A percentile compares a stretch with the other conserved stretches of the same genome.
Evolutionary conservation across 23 tunicate genomes (phyloP).

Genomic region (Trididemnum miniatum): DNA sequence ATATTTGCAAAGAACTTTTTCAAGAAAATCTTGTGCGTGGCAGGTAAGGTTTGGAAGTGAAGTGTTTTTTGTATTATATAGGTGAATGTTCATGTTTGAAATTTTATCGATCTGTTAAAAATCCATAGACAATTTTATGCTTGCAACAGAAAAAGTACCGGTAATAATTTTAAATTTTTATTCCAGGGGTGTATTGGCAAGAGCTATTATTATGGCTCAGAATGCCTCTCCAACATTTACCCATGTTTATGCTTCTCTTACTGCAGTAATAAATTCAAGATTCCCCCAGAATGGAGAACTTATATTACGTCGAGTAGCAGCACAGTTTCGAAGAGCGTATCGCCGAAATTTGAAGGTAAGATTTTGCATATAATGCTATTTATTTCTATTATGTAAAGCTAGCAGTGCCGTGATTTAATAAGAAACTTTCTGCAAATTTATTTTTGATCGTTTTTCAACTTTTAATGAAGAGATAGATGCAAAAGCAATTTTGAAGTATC

Average conservation of each 20-base stretch:
- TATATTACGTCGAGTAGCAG: slow-evolving; percentile 77
- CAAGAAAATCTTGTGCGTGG: slow-evolving; percentile 96
- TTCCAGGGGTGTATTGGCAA: slow-evolving; percentile 80
- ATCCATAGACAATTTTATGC: background rate
- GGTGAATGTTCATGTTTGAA: too few species aligned
- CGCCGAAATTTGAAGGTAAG: slow-evolving; percentile 79
- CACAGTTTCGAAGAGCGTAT: slow-evolving; percentile 86
- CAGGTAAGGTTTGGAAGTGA: too few species aligned
- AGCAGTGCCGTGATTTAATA: too few species aligned
- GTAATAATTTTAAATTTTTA: background rate
- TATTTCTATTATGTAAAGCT: too few species aligned
- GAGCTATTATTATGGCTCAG: slow-evolving; percentile 76
- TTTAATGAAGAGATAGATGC: too few species aligned
- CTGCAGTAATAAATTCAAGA: slow-evolving; percentile 82
- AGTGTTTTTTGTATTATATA: background rate
- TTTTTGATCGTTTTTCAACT: too few species aligned
- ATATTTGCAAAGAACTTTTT: slow-evolving; percentile 76
- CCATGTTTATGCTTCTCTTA: slow-evolving; percentile 90
- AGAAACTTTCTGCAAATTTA: too few species aligned
- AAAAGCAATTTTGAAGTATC: too few species aligned
- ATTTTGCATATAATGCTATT: too few species aligned
- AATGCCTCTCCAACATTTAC: slow-evolving; percentile 99
- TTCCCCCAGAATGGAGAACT: slow-evolving; percentile 97
- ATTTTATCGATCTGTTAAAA: too few species aligned
- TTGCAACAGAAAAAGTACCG: background rate